These are phyloP conservation scores for Rhinichthys osculus DNA, from an alignment of 2,797 vertebrate genomes.

Conservation along the genomic window DNA sequence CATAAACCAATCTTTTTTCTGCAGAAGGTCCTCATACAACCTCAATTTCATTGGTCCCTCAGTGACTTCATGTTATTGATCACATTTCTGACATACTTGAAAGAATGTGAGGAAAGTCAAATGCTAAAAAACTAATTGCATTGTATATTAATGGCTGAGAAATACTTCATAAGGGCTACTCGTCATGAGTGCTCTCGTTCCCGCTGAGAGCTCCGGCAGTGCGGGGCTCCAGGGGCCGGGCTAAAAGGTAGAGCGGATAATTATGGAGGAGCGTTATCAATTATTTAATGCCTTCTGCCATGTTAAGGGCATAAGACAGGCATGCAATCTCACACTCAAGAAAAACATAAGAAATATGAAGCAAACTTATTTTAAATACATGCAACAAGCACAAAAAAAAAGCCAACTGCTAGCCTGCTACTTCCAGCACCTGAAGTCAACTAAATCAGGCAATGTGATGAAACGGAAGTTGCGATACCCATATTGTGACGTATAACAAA, in stretches of 20 bases:
- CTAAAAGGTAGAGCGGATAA: constrained; percentile 69
- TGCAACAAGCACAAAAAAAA: neutral
- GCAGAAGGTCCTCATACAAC: neutral
- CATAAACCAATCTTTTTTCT: neutral
- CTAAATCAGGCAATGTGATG: neutral
- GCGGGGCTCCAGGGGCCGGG: constrained; percentile 54
- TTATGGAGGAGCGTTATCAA: constrained; percentile 71
- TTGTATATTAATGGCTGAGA: constrained; percentile 2
- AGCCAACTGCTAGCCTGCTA: neutral
- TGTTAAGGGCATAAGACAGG: constrained; percentile 62
- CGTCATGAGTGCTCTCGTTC: constrained; percentile 64
- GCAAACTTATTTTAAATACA: neutral
- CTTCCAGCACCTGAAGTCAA: neutral
- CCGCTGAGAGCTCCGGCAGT: constrained; percentile 59
- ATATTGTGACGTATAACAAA: neutral
- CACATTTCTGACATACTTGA: neutral
- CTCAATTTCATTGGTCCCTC: neutral
- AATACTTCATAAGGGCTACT: constrained; percentile 22
- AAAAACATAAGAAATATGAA: neutral
- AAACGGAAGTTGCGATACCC: neutral
- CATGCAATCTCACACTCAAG: constrained; percentile 28
- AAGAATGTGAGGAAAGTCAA: neutral
- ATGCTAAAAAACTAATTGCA: neutral
- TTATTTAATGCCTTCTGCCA: constrained; percentile 73
- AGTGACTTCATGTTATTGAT: neutral